Base-by-base conservation (phyloP, 1,140 invertebrate species). In the Neodiprion fabricii region DNA sequence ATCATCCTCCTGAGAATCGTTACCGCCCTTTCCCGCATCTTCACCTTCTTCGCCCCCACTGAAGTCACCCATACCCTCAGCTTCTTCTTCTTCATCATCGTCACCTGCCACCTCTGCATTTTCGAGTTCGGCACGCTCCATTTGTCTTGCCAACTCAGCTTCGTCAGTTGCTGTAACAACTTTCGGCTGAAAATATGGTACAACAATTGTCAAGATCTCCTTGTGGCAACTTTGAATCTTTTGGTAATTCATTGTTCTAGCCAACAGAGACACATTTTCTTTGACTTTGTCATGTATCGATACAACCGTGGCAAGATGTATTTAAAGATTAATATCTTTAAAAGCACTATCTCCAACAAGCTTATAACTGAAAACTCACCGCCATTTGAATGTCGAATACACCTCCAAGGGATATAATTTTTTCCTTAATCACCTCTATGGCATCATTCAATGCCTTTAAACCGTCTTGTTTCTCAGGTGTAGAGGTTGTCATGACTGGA, bases 141-240 rank as follows among this genome's bases (percentile, higher is more conserved):
- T 94, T 87, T 98, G 95, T 84, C 95, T 91, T 14, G 95, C 95
- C 76, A 99, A 89, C 87, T 99, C 98, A 1, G 95, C 96, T 89
- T 99, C 98, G 87, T 99, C 98, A 11, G 96, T 94, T 70, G 98
- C 98, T 28, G 98, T 99, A 9, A 99, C 97, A 70, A 99, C 97
- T 91, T 99, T 98, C 67, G 98, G 97, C 95, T 98, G 82, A 12
- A 86, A 85, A 81, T 40, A 78, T 77, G 75, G 75, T 72, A 79
- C 28, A 40, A 40, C 28, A 40, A 40, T 40, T 40, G 28, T 40
- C 28, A 40, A 40, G 28, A 50, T 76, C 73, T 69, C 69, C 53
- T 40, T 66, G 68, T 23, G 11, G 17, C 17, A 7, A 48, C 70
- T 8, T 40, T 48, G 8, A 65, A 71, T 14, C 14, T n/a, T 48